Conservation (phyloP, 2,797 vertebrate genomes). For the Manis pentadactyla region DNA sequence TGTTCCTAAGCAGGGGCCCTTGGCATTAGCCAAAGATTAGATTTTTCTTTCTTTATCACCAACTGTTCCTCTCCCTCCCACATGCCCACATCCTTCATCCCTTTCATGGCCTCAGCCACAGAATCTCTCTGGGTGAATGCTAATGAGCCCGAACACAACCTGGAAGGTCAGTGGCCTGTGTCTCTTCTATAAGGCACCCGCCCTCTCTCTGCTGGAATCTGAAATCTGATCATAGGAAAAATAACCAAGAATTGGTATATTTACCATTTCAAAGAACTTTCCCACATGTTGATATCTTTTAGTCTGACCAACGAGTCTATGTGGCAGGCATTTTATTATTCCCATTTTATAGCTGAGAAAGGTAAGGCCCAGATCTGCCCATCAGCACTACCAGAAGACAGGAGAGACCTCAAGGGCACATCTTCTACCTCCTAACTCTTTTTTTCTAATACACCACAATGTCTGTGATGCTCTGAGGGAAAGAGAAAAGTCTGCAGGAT, state of each 20-base stretch:
- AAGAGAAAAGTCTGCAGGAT: neutral
- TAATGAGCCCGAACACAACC: constrained; percentile 50
- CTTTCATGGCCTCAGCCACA: neutral
- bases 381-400: neutral
- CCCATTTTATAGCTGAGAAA: neutral
- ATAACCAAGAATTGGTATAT: neutral
- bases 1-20: constrained; percentile 55
- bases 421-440: neutral
- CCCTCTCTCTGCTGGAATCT: neutral
- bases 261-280: constrained; percentile 44
- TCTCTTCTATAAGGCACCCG: neutral
- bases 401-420: neutral
- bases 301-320: neutral
- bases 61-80: constrained; percentile 48
- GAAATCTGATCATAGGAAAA: neutral
- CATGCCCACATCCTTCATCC: neutral
- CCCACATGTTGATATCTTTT: neutral
- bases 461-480: neutral
- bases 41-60: constrained; percentile 63
- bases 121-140: constrained; percentile 49
- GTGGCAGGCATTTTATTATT: neutral
- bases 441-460: neutral
- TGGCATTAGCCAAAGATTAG: constrained; percentile 72
- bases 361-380: neutral
- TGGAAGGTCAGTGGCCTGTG: neutral